A percentile compares a stretch with the other conserved stretches of the same genome.
These are phyloP conservation scores for Baccha elongata DNA, from an alignment of 2,888 invertebrate species.

Conservation along the genomic window DNA sequence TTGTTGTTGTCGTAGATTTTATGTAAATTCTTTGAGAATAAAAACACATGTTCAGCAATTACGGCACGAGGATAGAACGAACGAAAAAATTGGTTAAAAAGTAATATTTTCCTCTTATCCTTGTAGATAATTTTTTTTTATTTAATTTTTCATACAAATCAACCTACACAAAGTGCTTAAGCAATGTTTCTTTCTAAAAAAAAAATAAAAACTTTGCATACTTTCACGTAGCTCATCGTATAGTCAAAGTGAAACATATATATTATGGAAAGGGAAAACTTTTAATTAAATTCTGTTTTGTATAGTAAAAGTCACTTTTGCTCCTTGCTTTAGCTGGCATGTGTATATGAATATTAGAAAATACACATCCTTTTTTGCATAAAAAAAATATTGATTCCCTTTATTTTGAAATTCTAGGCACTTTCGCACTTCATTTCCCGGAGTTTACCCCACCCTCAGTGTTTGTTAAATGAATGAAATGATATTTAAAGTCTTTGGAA, in stretches of 20 bases:
- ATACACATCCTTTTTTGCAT: neutral
- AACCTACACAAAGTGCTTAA: slow-evolving; percentile 1
- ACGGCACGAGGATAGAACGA: neutral
- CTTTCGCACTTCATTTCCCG: neutral
- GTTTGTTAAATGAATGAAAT: too few relatives aligned
- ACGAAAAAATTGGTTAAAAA: neutral
- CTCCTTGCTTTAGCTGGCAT: neutral
- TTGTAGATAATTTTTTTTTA: neutral
- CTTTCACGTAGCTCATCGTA: slow-evolving; percentile 16
- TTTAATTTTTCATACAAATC: too few relatives aligned
- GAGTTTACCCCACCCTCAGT: too few relatives aligned
- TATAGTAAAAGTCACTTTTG: slow-evolving; percentile 4
- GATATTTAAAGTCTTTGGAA: too few relatives aligned
- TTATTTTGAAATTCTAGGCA: neutral
- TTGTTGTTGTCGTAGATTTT: neutral
- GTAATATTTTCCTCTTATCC: slow-evolving; percentile 11
- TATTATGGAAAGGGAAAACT: neutral
- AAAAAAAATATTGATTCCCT: neutral
- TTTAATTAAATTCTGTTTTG: slow-evolving; percentile 55
- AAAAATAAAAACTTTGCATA: slow-evolving; percentile 13
- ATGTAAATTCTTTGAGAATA: slow-evolving; percentile 26
- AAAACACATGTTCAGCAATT: neutral
- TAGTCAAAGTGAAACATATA: neutral
- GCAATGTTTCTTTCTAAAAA: neutral
- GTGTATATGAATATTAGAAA: slow-evolving; percentile 5